Conservation (phyloP, 1,140 invertebrate species). For the Magallana ariakensis region DNA sequence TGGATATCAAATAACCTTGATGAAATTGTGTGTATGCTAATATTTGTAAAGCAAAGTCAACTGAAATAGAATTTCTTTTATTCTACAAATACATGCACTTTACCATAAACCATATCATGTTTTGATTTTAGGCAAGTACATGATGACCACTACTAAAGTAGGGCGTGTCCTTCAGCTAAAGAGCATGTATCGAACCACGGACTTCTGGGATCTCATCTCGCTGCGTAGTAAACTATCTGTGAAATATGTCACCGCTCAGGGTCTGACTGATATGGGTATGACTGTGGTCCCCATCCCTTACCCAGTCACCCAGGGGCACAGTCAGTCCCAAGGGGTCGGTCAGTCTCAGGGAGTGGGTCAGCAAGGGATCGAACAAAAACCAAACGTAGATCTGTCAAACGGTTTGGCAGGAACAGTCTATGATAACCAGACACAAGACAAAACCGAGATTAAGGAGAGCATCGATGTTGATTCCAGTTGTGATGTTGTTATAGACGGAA, state of each 20-base stretch:
- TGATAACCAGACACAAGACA: not conserved
- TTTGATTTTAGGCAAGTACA: slow-evolving; percentile 39
- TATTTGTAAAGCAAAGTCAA: too few species aligned
- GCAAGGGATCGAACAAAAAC: too few species aligned
- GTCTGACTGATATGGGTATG: slow-evolving; percentile 39
- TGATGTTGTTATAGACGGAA: too few species aligned
- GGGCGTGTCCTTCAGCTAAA: slow-evolving; percentile 42
- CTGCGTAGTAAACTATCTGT: slow-evolving; percentile 39
- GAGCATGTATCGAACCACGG: not conserved
- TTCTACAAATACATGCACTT: too few species aligned
- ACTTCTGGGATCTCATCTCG: slow-evolving; percentile 42
- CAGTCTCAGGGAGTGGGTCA: slow-evolving; percentile 7
- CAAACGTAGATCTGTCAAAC: too few species aligned
- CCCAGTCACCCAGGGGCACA: not conserved
- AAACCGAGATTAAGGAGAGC: not conserved
- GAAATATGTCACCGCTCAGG: slow-evolving; percentile 42
- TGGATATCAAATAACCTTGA: too few species aligned
- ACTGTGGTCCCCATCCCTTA: slow-evolving; percentile 43
- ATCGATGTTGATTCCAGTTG: not conserved
- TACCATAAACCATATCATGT: not conserved
- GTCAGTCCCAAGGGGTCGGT: not conserved
- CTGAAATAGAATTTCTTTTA: too few species aligned
- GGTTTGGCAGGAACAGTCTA: slow-evolving; percentile 2
- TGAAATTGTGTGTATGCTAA: too few species aligned
- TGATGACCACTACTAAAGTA: slow-evolving; percentile 49